Conservation (phyloP, 2,888 invertebrate genomes). For the Fragum sueziense region DNA sequence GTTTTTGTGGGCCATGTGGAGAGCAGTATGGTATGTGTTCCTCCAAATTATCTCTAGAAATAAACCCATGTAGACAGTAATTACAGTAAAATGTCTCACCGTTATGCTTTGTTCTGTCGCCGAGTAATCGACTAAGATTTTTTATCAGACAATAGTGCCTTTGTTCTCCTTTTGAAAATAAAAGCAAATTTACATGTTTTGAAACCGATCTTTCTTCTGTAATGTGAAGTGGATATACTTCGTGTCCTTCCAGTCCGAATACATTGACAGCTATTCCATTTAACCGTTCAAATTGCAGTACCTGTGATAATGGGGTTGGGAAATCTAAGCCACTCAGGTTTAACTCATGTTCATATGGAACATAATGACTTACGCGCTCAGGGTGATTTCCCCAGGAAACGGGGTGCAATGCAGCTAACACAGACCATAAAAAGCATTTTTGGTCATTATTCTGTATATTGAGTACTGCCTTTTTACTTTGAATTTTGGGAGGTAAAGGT, state of each 20-base stretch:
- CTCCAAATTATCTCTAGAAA: conserved; percentile 20
- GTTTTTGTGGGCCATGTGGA: conserved; percentile 42
- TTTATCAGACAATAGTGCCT: too few species aligned
- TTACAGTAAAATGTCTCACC: conserved; percentile 36
- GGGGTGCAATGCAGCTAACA: conserved; percentile 32
- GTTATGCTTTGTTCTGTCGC: conserved; percentile 30
- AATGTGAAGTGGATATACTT: too few species aligned
- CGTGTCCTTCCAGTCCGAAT: too few species aligned
- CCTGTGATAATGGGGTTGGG: conserved; percentile 15
- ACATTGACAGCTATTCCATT: conserved; percentile 41
- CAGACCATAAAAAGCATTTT: conserved; percentile 43
- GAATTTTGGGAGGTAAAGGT: too few species aligned
- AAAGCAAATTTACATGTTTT: too few species aligned
- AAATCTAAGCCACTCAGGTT: conserved; percentile 10
- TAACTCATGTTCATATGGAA: conserved; percentile 27
- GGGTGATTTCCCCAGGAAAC: conserved; percentile 18
- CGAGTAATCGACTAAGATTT: conserved; percentile 34
- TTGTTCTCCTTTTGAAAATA: too few species aligned
- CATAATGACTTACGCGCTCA: conserved; percentile 21
- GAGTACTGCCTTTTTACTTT: conserved; percentile 37
- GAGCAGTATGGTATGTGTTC: conserved; percentile 39
- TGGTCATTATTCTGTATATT: conserved; percentile 52
- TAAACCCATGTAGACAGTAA: too few species aligned
- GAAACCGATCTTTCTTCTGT: too few species aligned
- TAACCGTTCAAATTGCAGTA: conserved; percentile 33